These are phyloP conservation scores for Myotis planiceps DNA, from an alignment of 2,797 vertebrate species.

Conservation along the genomic window DNA sequence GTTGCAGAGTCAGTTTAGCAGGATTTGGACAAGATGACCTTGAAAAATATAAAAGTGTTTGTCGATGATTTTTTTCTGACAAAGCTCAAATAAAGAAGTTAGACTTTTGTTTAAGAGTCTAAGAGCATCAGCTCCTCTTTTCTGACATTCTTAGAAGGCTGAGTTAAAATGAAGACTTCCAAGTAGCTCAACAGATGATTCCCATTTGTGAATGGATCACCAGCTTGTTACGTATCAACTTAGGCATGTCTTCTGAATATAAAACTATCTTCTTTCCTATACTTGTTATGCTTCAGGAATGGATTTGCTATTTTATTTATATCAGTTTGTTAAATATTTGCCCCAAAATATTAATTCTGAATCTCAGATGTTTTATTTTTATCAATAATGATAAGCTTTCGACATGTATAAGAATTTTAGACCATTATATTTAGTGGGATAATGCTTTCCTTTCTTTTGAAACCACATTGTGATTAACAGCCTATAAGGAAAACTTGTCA, in stretches of 20 bases:
- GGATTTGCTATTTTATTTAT: background rate
- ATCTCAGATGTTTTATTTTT: background rate
- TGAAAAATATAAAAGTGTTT: background rate
- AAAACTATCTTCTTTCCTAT: background rate
- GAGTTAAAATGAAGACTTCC: background rate
- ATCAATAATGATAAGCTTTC: background rate
- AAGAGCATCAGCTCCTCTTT: background rate
- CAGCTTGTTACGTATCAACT: background rate
- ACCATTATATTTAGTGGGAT: background rate
- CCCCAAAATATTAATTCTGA: background rate
- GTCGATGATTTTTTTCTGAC: background rate
- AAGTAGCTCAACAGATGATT: background rate
- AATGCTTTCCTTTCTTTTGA: background rate
- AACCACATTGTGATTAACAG: background rate
- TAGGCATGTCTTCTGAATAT: background rate
- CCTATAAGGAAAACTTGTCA: background rate
- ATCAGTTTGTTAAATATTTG: background rate
- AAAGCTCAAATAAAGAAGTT: background rate
- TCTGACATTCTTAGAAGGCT: background rate
- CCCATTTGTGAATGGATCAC: background rate
- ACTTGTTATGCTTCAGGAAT: background rate
- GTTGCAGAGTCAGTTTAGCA: background rate
- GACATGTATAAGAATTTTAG: background rate
- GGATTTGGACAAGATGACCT: background rate
- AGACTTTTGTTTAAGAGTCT: background rate